Percentiles rank a stretch among this genome's conserved stretches.
These are phyloP conservation scores for Acanthopleura granulata DNA, from an alignment of 2,888 invertebrate species.

Conservation along the genomic window DNA sequence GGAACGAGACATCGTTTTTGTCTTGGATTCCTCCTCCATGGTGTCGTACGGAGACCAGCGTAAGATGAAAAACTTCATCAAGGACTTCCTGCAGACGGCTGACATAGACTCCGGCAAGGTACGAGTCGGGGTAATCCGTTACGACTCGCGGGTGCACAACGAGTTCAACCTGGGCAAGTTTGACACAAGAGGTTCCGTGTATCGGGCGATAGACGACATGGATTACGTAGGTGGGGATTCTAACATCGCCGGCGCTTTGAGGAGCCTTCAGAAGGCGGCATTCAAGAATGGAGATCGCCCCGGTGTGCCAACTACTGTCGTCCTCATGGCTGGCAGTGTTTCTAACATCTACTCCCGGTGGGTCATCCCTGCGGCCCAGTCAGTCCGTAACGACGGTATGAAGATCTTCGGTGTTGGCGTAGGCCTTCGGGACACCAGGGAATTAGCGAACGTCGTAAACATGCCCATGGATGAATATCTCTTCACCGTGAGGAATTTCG, in stretches of 20 bases:
- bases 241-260: conserved; percentile 6
- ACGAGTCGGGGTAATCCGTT: background rate
- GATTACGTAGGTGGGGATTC: background rate
- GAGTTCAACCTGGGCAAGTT: background rate
- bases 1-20: background rate
- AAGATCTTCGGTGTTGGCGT: conserved; percentile 50
- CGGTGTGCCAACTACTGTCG: background rate
- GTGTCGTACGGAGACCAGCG: background rate
- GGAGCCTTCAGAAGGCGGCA: background rate
- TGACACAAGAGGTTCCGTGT: background rate
- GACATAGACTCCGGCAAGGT: conserved; percentile 5
- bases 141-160: background rate
- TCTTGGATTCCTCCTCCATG: conserved; percentile 12
- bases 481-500: conserved; percentile 40
- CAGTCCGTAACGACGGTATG: conserved; percentile 37
- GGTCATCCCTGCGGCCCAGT: background rate
- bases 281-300: background rate
- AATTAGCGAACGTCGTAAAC: conserved; percentile 27
- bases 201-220: background rate
- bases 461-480: conserved; percentile 32
- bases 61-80: conserved; percentile 1
- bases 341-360: conserved; percentile 5
- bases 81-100: background rate
- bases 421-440: conserved; percentile 41
- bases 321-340: background rate